Percentiles rank a stretch among this genome's conserved stretches.
These are phyloP conservation scores for Zaprionus camerounensis DNA, from an alignment of 1,140 invertebrate species.

Conservation along the genomic window DNA sequence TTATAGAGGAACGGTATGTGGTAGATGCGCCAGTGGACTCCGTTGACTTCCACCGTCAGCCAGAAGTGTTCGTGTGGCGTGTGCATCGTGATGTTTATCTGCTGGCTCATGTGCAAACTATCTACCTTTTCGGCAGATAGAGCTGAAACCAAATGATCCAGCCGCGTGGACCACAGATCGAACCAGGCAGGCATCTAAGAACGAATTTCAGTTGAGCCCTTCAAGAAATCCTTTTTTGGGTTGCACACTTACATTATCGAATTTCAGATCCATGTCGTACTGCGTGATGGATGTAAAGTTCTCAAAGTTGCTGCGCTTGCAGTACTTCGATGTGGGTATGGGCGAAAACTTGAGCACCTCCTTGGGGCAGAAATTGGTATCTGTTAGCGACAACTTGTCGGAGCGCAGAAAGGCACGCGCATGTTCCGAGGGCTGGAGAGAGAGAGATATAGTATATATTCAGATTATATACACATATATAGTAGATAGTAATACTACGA, in stretches of 20 bases:
- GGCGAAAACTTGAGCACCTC: constrained; percentile 82
- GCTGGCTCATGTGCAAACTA: constrained; percentile 72
- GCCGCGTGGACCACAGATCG: constrained; percentile 74
- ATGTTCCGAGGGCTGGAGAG: constrained; percentile 75
- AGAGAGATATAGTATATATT: background rate
- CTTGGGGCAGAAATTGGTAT: constrained; percentile 80
- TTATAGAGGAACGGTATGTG: constrained; percentile 80
- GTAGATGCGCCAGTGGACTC: constrained; percentile 77
- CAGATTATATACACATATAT: background rate
- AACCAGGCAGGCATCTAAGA: constrained; percentile 82
- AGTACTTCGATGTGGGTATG: constrained; percentile 79
- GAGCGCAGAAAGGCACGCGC: constrained; percentile 73
- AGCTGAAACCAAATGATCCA: constrained; percentile 80
- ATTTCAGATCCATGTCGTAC: constrained; percentile 79
- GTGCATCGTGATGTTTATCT: constrained; percentile 75
- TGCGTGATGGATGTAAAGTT: constrained; percentile 80
- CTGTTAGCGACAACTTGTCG: constrained; percentile 72
- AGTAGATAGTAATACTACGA: background rate
- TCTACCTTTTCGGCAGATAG: constrained; percentile 73
- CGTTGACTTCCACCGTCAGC: constrained; percentile 75
- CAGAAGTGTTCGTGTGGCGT: constrained; percentile 76
- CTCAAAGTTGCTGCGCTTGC: constrained; percentile 81
- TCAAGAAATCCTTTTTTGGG: background rate
- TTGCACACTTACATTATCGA: constrained; percentile 69
- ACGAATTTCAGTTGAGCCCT: background rate